A percentile compares a stretch with the other conserved stretches of the same genome.
These are phyloP conservation scores for Gryllus longicercus DNA, from an alignment of 2,888 invertebrate genomes.

Conservation along the genomic window DNA sequence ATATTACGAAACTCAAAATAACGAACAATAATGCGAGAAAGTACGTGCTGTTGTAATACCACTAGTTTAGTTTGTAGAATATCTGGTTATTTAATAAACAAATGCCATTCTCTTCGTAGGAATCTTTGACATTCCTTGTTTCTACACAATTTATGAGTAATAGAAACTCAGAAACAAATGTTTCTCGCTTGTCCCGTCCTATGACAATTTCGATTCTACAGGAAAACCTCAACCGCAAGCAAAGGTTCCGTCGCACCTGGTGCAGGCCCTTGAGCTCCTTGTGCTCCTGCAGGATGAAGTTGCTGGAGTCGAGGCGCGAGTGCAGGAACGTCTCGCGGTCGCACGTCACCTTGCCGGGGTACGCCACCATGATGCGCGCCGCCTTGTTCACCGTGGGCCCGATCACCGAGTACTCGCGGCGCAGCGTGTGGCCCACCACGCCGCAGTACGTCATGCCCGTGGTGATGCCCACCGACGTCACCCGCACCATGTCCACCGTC, in stretches of 20 bases:
- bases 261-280: conserved; percentile 60
- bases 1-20: no score
- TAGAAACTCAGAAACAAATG: no score
- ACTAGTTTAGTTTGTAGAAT: no score
- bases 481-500: background rate
- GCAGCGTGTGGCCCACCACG: conserved; percentile 47
- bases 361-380: conserved; percentile 42
- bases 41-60: no score
- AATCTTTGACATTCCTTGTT: no score
- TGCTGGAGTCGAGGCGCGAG: conserved; percentile 59
- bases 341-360: conserved; percentile 46
- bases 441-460: conserved; percentile 48
- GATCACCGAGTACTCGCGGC: conserved; percentile 50
- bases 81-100: no score
- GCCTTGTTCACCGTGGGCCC: conserved; percentile 49
- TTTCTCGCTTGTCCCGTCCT: conserved; percentile 42
- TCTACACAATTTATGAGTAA: no score
- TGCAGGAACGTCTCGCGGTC: conserved; percentile 64
- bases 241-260: conserved; percentile 51
- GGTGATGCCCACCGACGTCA: background rate
- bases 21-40: no score
- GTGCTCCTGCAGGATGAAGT: conserved; percentile 57
- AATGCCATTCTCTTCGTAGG: no score
- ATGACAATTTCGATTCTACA: no score
- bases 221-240: no score